Evolutionary conservation across 1,140 invertebrate species (phyloP), one percentile per base, ranked within the genome.

Genomic region (Heliconius hermathena): DNA sequence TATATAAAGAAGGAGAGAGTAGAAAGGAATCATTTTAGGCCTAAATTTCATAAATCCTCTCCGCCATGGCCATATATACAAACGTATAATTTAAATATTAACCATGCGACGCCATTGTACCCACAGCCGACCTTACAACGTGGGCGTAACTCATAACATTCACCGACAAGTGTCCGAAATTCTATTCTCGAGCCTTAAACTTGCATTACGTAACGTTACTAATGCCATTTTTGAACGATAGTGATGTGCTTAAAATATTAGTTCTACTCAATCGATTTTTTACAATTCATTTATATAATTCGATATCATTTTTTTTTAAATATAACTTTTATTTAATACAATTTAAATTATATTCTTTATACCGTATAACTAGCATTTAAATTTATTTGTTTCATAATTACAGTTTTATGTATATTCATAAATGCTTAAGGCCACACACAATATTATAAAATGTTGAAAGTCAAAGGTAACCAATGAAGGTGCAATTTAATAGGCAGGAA

Each of bases 191-290:
- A 79, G 52, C 82, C 82, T 83, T 83, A 83, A 81, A 83, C 82
- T 83, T 83, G 82, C 46, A 38, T 83, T 83, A 78, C 82, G 82
- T 81, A 76, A 83, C n/a, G 71, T 11, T 26, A 29, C 52, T 78
- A 70, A 83, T 71, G 78, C 71, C 33, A 70, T 60, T 74, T 80
- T 74, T 52, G 26, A 57, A n/a, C 74, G 54, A 57, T 81, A 81
- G 79, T 77, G 79, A 81, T 77, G 75, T 78, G 29, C 76, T 33
- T 11, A 46, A 22, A 20, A 18, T 73, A 49, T 49, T 26, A 22
- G 41, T 46, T 4, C 41, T 16, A 46, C 13, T 36, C 6, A 41
- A 49, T 49, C 72, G 72, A 73, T 46, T 52, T 52, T 52, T 18
- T 52, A 20, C 8, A 52, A 52, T 73, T 46, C 29, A 73, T 22